Percentiles rank a stretch among this genome's conserved stretches.
Conservation (phyloP, 2,113 vertebrate genomes). For the Amia ocellicauda region DNA sequence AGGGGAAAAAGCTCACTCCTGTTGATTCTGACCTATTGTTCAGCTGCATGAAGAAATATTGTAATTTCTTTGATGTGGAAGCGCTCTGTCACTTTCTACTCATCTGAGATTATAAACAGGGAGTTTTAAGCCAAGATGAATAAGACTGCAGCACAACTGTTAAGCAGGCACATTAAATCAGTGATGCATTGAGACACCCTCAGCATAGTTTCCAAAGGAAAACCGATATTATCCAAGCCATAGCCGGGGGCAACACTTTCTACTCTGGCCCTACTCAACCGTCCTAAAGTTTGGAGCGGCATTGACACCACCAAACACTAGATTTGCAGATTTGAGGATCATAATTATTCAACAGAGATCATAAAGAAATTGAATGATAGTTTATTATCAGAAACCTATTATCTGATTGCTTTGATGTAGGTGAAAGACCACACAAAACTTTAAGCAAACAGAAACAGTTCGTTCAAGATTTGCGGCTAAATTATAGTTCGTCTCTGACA, state of each 20-base stretch:
- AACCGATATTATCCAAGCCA: neutral
- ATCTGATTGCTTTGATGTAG: too few relatives aligned
- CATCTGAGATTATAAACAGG: neutral
- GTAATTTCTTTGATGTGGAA: neutral
- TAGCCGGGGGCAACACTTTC: neutral
- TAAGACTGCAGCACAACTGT: neutral
- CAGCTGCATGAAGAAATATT: neutral
- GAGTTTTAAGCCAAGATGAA: neutral
- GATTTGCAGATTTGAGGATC: too few relatives aligned
- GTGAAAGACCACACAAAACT: too few relatives aligned
- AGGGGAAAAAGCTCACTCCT: neutral
- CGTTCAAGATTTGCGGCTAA: too few relatives aligned
- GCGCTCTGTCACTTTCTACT: neutral
- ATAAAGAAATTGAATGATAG: too few relatives aligned
- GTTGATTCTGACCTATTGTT: neutral
- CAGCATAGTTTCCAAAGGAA: conserved; percentile 10
- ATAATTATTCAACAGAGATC: too few relatives aligned
- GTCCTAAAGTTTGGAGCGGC: neutral
- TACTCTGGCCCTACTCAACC: neutral
- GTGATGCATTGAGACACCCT: conserved; percentile 6
- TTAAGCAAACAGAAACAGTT: too few relatives aligned
- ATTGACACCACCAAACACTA: too few relatives aligned
- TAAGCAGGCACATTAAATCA: conserved; percentile 9
- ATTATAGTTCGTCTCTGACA: too few relatives aligned
- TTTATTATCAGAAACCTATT: too few relatives aligned